These are phyloP conservation scores for Anabas testudineus DNA, from an alignment of 2,797 vertebrate genomes.

Conservation along the genomic window DNA sequence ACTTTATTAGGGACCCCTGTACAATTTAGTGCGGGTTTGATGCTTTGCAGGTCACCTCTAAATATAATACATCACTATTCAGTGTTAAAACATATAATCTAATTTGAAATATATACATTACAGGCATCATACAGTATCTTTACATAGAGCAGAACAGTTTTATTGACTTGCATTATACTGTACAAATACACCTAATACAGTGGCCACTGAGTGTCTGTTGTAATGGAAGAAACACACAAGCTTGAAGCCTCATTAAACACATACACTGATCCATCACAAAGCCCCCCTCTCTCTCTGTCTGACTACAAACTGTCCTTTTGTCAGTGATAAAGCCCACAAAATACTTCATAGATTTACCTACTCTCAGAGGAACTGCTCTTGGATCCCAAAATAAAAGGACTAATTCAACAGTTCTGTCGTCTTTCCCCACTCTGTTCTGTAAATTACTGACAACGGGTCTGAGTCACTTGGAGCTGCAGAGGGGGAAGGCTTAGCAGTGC, in stretches of 20 bases:
- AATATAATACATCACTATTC: background rate
- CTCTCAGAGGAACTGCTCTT: constrained; percentile 58
- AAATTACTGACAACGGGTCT: constrained; percentile 51
- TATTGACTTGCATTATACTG: background rate
- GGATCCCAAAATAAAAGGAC: constrained; percentile 52
- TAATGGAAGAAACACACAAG: background rate
- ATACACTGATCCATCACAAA: constrained; percentile 54
- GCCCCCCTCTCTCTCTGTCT: constrained; percentile 12
- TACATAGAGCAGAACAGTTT: background rate
- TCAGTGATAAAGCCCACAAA: constrained; percentile 51
- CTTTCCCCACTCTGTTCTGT: constrained; percentile 32
- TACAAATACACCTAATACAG: constrained; percentile 1
- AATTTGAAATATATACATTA: background rate
- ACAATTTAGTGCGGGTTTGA: background rate
- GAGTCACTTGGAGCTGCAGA: constrained; percentile 42
- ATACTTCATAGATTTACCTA: constrained; percentile 47
- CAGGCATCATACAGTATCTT: background rate
- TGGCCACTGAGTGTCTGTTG: background rate
- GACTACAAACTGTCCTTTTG: constrained; percentile 58
- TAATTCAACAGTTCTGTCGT: constrained; percentile 59
- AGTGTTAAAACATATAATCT: background rate
- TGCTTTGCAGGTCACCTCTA: too few relatives aligned
- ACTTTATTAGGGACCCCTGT: background rate
- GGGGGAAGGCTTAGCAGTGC: constrained; percentile 31
- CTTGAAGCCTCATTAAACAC: constrained; percentile 36